Evolutionary conservation across 2,113 vertebrate species (phyloP), one percentile per base, ranked within the genome.

Genomic region (Copsychus sechellarum): DNA sequence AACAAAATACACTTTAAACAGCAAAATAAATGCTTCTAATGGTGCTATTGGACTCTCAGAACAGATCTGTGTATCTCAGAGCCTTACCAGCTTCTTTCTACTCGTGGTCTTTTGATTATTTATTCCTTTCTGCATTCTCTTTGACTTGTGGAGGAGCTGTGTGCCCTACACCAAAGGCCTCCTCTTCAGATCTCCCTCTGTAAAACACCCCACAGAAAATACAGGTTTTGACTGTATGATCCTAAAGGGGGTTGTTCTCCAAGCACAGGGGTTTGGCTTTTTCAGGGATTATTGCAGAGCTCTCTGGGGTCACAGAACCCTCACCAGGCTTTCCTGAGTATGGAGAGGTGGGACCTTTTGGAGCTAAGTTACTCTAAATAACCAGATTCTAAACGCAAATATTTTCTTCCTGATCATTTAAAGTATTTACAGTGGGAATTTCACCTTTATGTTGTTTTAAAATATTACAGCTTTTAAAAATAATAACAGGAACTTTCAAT

Each of bases 101-200:
- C 62, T 92, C 65, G 36, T 60, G n/a, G 12, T 80, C 90, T 85
- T 96, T 96, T 90, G 78, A 91, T 97, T 94, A 82, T 72, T 94
- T 95, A 91, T 93, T 95, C 90, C 74, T 95, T 92, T 90, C 73
- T 94, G 65, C 82, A 74, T 92, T 96, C 88, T 79, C 90, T 95
- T 81, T 92, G 93, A 58, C 73, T 90, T 86, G 72, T 48, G 51
- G 43, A 79, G 72, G 74, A 81, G 60, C 89, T 64, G 38, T 62
- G 43, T 40, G 71, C 40, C 64, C 8, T 62, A 54, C 72, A 87
- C 86, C 79, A 61, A 81, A 91, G 67, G 62, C 64, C 25, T 67
- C 53, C 47, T 73, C 91, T 60, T 95, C 94, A 89, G 66, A 90
- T 90, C 71, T 96, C 13, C 29, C 66, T 83, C 80, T 76, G 86